Percentiles rank a stretch among this genome's conserved stretches.
These are phyloP conservation scores for Numida meleagris DNA, from an alignment of 2,113 vertebrate genomes.

Conservation along the genomic window DNA sequence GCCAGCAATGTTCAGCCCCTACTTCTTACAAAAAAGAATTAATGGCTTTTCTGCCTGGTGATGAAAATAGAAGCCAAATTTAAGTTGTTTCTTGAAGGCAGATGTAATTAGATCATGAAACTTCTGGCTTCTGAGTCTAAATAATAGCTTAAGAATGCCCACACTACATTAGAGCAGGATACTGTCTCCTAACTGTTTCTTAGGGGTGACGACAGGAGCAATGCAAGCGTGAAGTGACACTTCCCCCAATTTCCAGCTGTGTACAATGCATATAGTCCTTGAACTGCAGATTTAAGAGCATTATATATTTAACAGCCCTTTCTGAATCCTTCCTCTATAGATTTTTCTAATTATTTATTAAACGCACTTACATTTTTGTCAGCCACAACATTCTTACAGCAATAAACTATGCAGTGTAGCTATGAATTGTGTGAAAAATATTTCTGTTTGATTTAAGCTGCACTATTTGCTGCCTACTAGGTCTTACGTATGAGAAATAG, in stretches of 20 bases:
- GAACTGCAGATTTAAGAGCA: background rate
- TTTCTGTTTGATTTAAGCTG: background rate
- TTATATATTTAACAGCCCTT: background rate
- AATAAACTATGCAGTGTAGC: background rate
- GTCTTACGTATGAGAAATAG: background rate
- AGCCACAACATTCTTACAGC: background rate
- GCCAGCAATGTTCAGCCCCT: background rate
- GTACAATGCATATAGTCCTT: background rate
- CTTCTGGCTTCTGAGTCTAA: constrained; percentile 40
- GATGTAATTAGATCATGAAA: constrained; percentile 52
- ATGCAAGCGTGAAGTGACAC: background rate
- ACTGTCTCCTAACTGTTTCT: background rate
- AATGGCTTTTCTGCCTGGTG: constrained; percentile 41
- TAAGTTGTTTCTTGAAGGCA: constrained; percentile 59
- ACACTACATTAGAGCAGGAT: constrained; percentile 14
- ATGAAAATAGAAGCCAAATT: constrained; percentile 58
- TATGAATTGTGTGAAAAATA: background rate
- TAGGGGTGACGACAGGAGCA: background rate
- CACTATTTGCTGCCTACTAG: background rate
- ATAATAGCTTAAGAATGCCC: constrained; percentile 11
- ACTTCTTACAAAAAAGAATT: constrained; percentile 38
- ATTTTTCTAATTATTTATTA: constrained; percentile 13
- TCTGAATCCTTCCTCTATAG: background rate
- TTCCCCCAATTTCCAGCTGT: background rate
- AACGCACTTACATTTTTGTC: background rate